Evolutionary conservation across 2,113 vertebrate genomes (phyloP).

Genomic region (Dinomys branickii): DNA sequence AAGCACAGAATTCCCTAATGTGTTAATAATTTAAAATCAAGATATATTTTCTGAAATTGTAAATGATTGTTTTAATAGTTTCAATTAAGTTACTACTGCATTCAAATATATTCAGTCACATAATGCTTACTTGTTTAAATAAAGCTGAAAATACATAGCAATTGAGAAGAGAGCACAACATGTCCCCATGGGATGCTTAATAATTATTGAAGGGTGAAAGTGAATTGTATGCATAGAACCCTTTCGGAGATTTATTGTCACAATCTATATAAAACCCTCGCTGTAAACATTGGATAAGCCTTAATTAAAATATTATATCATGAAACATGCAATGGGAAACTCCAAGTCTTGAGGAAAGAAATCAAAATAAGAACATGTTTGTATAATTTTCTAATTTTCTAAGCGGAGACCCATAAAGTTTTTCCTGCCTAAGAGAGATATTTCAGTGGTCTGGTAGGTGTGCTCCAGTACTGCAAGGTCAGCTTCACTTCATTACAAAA

Average conservation of each 20-base stretch:
- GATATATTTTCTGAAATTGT: slow-evolving; percentile 36
- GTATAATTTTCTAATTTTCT: slow-evolving; percentile 39
- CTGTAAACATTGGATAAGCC: background rate
- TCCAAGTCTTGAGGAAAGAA: slow-evolving; percentile 25
- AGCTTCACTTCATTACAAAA: slow-evolving; percentile 41
- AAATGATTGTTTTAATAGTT: background rate
- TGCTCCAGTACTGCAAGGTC: background rate
- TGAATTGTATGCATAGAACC: background rate
- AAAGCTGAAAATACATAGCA: background rate
- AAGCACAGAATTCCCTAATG: background rate
- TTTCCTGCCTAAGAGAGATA: background rate
- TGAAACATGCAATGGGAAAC: slow-evolving; percentile 27
- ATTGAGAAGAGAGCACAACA: background rate
- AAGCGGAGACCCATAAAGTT: background rate
- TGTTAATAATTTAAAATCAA: slow-evolving; percentile 18
- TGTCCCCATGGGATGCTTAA: background rate
- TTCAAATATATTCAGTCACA: background rate
- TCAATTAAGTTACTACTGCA: background rate
- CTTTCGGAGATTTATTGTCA: background rate
- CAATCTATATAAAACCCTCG: background rate
- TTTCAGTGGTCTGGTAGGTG: background rate
- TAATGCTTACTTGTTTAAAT: background rate
- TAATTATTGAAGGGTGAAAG: background rate
- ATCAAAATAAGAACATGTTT: slow-evolving; percentile 53
- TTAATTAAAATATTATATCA: slow-evolving; percentile 13